phyloP scores from a whole-genome alignment of 2,888 invertebrate species.

The Philhelius pedissequus region DNA sequence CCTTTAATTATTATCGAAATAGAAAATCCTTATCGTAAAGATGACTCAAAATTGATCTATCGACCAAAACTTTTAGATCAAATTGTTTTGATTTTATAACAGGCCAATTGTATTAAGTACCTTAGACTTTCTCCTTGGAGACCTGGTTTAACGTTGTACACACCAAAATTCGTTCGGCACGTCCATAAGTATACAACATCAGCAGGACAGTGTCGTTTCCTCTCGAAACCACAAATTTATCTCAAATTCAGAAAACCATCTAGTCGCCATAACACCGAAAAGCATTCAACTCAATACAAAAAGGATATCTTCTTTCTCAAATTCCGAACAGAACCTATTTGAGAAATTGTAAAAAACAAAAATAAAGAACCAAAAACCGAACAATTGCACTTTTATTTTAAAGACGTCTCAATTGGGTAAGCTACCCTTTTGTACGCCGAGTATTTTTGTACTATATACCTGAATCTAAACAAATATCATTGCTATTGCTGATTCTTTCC shows the following conservation, averaged over 20 bases:
- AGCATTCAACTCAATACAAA: neutral
- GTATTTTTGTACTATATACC: neutral
- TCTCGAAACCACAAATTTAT: neutral
- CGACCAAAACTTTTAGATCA: neutral
- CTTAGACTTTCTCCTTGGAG: neutral
- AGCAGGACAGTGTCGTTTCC: neutral
- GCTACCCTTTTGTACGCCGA: neutral
- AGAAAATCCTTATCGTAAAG: too few relatives aligned
- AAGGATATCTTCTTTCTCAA: neutral
- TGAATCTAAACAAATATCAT: conserved; percentile 2
- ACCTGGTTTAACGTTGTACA: neutral
- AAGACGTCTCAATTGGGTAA: neutral
- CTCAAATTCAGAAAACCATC: neutral
- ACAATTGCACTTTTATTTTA: conserved; percentile 5
- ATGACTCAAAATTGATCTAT: neutral
- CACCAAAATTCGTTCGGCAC: neutral
- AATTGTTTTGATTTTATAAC: neutral
- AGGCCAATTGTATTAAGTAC: neutral
- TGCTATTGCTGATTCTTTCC: neutral
- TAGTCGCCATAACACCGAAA: neutral
- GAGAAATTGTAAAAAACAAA: neutral
- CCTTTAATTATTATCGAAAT: too few relatives aligned
- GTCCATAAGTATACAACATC: too few relatives aligned
- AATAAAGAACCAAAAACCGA: neutral
- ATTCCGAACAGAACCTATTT: neutral